These are phyloP conservation scores for Oncopodura yosiiana DNA, from an alignment of 1,140 invertebrate species.

Conservation along the genomic window DNA sequence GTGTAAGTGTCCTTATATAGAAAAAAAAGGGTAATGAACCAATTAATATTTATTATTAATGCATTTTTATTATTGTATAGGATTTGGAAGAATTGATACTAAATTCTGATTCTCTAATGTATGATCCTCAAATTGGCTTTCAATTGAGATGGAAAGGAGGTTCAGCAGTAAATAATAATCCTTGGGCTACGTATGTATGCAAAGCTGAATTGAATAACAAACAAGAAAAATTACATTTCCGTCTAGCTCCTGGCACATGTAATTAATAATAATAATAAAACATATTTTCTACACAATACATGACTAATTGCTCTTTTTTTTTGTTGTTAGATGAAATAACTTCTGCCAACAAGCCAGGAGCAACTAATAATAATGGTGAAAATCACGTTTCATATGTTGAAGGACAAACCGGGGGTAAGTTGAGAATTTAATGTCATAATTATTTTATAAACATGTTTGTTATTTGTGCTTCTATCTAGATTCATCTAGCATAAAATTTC, in stretches of 20 bases:
- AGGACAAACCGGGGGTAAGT: too few relatives aligned
- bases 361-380: too few relatives aligned
- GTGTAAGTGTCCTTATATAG: slow-evolving; percentile 1
- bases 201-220: slow-evolving; percentile 5
- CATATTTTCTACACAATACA: too few relatives aligned
- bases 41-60: too few relatives aligned
- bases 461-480: too few relatives aligned
- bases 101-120: background rate
- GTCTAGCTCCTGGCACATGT: slow-evolving; percentile 15
- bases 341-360: too few relatives aligned
- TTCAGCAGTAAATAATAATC: background rate
- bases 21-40: too few relatives aligned
- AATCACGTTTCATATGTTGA: slow-evolving; percentile 4
- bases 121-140: slow-evolving; percentile 12
- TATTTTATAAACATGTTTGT: too few relatives aligned
- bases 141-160: background rate
- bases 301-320: too few relatives aligned
- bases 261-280: background rate
- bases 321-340: too few relatives aligned
- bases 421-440: too few relatives aligned
- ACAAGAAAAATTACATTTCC: slow-evolving; percentile 19
- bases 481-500: too few relatives aligned
- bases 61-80: background rate
- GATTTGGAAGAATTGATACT: slow-evolving; percentile 3
- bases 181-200: slow-evolving; percentile 13